Evolutionary conservation across 2,797 vertebrate genomes (phyloP).

Genomic region (Spinus pinus): DNA sequence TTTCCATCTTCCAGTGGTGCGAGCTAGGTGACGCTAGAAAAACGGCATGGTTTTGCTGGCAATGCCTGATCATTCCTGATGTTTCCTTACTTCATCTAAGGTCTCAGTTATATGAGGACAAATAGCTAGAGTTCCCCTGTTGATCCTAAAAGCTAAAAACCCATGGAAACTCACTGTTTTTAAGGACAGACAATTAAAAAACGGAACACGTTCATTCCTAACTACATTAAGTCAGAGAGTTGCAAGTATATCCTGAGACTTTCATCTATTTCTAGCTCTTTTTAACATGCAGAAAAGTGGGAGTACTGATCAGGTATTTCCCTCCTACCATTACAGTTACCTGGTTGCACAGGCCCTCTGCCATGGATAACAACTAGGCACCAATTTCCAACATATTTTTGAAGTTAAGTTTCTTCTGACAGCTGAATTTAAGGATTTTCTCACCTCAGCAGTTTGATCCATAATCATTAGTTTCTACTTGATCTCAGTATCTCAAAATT

Average conservation of each 20-base stretch:
- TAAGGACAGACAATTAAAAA: background rate
- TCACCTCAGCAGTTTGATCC: background rate
- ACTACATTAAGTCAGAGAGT: background rate
- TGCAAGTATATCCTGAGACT: background rate
- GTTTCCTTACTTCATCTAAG: background rate
- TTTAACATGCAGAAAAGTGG: background rate
- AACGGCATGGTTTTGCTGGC: background rate
- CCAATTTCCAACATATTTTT: background rate
- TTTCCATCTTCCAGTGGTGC: conserved; percentile 93
- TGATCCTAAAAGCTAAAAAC: background rate
- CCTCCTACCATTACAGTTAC: background rate
- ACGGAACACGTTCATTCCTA: background rate
- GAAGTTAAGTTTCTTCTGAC: background rate
- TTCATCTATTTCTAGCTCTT: background rate
- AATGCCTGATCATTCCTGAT: background rate
- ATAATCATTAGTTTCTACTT: background rate
- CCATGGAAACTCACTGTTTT: background rate
- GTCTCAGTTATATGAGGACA: background rate
- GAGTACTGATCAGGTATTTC: background rate
- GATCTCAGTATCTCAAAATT: background rate
- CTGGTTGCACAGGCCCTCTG: background rate
- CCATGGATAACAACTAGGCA: background rate
- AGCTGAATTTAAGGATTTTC: background rate
- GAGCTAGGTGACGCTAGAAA: conserved; percentile 88
- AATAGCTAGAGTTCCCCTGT: background rate